These are phyloP conservation scores for Xiphophorus birchmanni DNA, from an alignment of 2,797 vertebrate species.

Conservation along the genomic window DNA sequence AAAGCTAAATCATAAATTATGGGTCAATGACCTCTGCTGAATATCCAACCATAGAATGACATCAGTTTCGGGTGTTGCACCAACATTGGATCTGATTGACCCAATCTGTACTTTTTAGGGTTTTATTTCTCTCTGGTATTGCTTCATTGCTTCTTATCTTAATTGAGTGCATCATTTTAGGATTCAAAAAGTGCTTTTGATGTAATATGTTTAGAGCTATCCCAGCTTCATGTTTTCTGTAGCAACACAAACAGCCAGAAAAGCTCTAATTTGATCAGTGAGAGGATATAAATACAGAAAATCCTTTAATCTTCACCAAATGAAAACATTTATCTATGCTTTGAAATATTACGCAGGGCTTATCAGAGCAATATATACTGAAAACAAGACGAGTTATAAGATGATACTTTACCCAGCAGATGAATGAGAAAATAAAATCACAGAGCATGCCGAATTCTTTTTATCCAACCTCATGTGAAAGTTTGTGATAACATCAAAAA, in stretches of 20 bases:
- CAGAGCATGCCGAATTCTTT: constrained; percentile 49
- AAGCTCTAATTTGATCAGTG: constrained; percentile 73
- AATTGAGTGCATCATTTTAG: constrained; percentile 57
- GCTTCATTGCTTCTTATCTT: constrained; percentile 52
- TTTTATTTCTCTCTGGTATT: constrained; percentile 33
- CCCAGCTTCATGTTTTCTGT: constrained; percentile 48
- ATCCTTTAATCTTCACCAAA: constrained; percentile 77
- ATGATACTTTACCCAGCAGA: constrained; percentile 32
- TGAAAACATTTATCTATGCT: constrained; percentile 76
- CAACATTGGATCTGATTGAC: background rate
- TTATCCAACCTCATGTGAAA: constrained; percentile 61
- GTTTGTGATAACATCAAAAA: constrained; percentile 69
- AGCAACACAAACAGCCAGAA: constrained; percentile 47
- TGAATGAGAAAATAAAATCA: constrained; percentile 60
- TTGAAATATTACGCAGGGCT: constrained; percentile 72
- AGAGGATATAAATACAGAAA: constrained; percentile 67
- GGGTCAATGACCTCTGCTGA: background rate
- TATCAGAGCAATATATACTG: constrained; percentile 68
- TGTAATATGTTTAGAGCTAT: constrained; percentile 63
- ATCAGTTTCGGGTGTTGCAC: background rate
- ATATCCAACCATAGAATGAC: background rate
- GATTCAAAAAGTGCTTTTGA: constrained; percentile 68
- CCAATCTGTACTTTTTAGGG: background rate
- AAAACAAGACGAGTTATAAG: constrained; percentile 29
- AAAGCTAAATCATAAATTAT: background rate